Conservation (phyloP, 2,113 vertebrate species). For the Merops nubicus region DNA sequence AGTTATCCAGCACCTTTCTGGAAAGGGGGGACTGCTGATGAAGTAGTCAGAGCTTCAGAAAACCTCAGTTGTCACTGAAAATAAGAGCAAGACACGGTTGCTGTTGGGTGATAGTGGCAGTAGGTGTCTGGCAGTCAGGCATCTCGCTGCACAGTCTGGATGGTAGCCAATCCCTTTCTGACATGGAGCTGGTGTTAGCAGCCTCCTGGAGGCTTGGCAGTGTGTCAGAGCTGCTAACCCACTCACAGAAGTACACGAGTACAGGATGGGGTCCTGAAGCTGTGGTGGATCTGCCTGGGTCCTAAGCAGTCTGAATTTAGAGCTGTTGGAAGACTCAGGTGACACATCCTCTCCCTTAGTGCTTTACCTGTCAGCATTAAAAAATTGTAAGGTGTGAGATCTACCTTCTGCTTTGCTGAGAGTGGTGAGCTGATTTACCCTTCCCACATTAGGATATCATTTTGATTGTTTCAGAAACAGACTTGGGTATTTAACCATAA, state of each 20-base stretch:
- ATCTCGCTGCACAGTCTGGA: neutral
- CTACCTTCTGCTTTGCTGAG: neutral
- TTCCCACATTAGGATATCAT: neutral
- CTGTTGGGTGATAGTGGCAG: neutral
- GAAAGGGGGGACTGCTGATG: neutral
- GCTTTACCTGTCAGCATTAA: neutral
- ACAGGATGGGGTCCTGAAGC: neutral
- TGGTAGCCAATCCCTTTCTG: neutral
- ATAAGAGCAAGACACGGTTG: accelerated
- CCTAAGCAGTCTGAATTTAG: neutral
- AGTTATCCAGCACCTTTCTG: neutral
- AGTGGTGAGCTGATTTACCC: neutral
- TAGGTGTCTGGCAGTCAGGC: accelerated
- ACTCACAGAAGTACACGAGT: accelerated
- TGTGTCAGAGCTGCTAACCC: neutral
- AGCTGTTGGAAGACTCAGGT: neutral
- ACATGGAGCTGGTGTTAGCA: neutral
- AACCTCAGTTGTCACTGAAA: neutral
- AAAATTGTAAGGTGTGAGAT: neutral
- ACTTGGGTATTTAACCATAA: neutral
- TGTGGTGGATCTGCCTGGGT: neutral
- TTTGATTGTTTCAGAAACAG: neutral
- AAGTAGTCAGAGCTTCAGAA: neutral
- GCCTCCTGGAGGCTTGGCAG: neutral
- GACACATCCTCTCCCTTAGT: neutral